These are phyloP conservation scores for Hirundichthys speculiger DNA, from an alignment of 2,113 vertebrate genomes.

Conservation along the genomic window DNA sequence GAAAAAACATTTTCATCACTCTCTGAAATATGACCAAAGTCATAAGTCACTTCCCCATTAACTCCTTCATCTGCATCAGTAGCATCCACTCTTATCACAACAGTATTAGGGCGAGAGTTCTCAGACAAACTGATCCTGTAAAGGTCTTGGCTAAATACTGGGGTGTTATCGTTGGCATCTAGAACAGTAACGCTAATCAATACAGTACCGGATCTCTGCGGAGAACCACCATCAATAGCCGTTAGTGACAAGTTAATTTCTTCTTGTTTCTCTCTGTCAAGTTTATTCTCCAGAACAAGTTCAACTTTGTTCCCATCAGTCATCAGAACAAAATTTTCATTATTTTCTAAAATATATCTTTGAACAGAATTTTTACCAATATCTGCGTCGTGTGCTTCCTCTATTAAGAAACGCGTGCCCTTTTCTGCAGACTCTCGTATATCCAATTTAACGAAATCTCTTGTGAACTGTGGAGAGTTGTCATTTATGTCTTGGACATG, in stretches of 20 bases:
- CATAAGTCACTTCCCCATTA: slow-evolving; percentile 11
- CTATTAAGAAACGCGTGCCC: slow-evolving; percentile 59
- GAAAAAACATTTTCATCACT: not conserved
- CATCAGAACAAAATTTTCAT: slow-evolving; percentile 68
- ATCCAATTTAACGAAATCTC: slow-evolving; percentile 63
- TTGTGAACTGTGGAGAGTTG: slow-evolving; percentile 62
- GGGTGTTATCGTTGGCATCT: slow-evolving; percentile 36
- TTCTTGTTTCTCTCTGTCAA: slow-evolving; percentile 11
- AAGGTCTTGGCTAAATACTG: not conserved
- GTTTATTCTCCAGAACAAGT: slow-evolving; percentile 7
- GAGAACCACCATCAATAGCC: slow-evolving; percentile 16
- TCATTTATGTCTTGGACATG: slow-evolving; percentile 74
- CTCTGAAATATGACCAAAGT: slow-evolving; percentile 6
- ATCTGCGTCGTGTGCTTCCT: slow-evolving; percentile 79
- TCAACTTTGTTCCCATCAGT: slow-evolving; percentile 4
- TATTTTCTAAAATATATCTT: slow-evolving; percentile 72
- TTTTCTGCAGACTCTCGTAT: slow-evolving; percentile 8
- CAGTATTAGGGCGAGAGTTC: slow-evolving; percentile 14
- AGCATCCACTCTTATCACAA: slow-evolving; percentile 11
- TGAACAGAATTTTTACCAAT: slow-evolving; percentile 81
- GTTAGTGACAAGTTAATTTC: slow-evolving; percentile 2
- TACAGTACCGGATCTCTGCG: slow-evolving; percentile 31
- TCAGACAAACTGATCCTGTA: slow-evolving; percentile 22
- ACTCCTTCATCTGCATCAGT: slow-evolving; percentile 23
- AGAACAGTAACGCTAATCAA: slow-evolving; percentile 13